Conservation (phyloP, 2,888 invertebrate species). For the Eledone cirrhosa region DNA sequence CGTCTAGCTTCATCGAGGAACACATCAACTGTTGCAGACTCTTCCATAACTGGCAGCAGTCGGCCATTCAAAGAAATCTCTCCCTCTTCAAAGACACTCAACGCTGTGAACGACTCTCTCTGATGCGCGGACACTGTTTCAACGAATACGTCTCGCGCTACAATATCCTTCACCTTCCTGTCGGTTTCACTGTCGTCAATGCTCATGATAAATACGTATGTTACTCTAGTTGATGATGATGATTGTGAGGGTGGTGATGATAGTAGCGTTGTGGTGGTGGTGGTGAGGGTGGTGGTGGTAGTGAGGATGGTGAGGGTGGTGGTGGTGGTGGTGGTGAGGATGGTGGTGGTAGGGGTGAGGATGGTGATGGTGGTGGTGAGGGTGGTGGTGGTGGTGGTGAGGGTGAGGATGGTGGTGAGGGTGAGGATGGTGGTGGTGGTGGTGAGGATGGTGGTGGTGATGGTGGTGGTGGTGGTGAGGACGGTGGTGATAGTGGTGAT, state of each 20-base stretch:
- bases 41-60: conserved; percentile 48
- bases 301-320: not conserved
- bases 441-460: not conserved
- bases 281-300: no score
- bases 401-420: no score
- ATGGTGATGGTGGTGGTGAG: not conserved
- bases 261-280: no score
- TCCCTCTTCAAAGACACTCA: conserved; percentile 33
- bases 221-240: conserved; percentile 1
- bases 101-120: not conserved
- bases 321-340: not conserved
- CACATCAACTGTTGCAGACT: conserved; percentile 44
- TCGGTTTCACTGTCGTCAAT: no score
- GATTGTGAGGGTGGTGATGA: not conserved
- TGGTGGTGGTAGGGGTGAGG: not conserved
- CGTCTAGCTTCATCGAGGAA: conserved; percentile 45
- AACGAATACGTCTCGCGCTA: not conserved
- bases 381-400: not conserved
- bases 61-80: conserved; percentile 51
- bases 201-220: conserved; percentile 8
- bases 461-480: not conserved
- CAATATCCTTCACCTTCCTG: no score
- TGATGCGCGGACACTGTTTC: not conserved
- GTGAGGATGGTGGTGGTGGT: no score
- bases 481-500: not conserved